Evolutionary conservation across 2,113 vertebrate species (phyloP).

Genomic region (Acanthochromis polyacanthus): DNA sequence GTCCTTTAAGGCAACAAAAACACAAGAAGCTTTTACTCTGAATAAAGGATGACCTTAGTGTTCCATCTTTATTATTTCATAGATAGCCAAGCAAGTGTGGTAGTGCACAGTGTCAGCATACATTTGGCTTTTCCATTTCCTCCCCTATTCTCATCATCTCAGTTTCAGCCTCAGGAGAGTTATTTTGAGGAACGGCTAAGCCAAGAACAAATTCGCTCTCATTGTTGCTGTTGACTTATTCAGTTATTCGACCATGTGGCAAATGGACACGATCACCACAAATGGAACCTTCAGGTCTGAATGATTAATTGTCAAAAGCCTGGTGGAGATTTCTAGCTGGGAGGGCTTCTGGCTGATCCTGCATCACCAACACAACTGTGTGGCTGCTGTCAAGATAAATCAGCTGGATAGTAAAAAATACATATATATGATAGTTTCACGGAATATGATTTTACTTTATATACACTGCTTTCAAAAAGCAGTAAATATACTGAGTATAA

Average conservation of each 20-base stretch:
- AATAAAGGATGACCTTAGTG: conserved; percentile 79
- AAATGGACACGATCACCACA: conserved; percentile 76
- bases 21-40: conserved; percentile 69
- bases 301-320: conserved; percentile 80
- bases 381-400: conserved; percentile 23
- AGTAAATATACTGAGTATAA: not conserved
- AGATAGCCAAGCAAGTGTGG: conserved; percentile 50
- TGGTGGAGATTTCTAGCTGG: conserved; percentile 55
- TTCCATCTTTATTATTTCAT: conserved; percentile 79
- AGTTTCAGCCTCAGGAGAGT: conserved; percentile 77
- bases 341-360: conserved; percentile 33
- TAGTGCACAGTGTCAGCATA: conserved; percentile 57
- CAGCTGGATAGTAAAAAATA: not conserved
- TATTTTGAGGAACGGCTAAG: conserved; percentile 79
- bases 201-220: conserved; percentile 74
- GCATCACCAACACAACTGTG: conserved; percentile 30
- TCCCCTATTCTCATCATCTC: conserved; percentile 75
- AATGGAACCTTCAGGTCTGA: conserved; percentile 79
- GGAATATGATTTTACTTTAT: conserved; percentile 22
- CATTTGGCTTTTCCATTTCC: conserved; percentile 69
- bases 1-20: conserved; percentile 58
- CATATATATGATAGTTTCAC: not conserved
- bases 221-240: conserved; percentile 82
- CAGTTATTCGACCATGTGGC: conserved; percentile 80
- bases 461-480: conserved; percentile 11